Conservation (phyloP, 1,140 invertebrate genomes). For the Carcinoscorpius rotundicauda region DNA sequence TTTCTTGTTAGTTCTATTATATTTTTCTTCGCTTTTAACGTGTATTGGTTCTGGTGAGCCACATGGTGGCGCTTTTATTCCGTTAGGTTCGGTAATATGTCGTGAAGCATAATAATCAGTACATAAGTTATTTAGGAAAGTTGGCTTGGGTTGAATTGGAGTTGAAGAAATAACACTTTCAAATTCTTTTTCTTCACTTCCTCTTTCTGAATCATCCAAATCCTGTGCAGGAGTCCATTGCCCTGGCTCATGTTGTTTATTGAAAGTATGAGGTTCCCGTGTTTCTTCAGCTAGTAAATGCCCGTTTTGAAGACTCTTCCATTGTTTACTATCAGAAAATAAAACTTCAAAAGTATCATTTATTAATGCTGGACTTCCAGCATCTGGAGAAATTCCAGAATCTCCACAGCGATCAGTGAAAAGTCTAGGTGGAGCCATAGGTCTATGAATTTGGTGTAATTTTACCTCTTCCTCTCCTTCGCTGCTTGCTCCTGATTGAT, state of each 20-base stretch:
- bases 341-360: conserved; percentile 8
- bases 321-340: conserved; percentile 6
- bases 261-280: not conserved
- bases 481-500: conserved; percentile 15
- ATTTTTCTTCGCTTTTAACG: conserved; percentile 10
- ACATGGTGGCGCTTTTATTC: conserved; percentile 9
- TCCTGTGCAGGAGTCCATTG: conserved; percentile 14
- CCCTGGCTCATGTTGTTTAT: conserved; percentile 2
- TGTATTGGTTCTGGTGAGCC: conserved; percentile 3
- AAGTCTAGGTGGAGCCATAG: conserved; percentile 35
- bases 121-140: conserved; percentile 2
- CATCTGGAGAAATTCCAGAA: conserved; percentile 63
- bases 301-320: not conserved
- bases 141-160: conserved; percentile 13
- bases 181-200: not conserved
- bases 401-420: conserved; percentile 55
- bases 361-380: conserved; percentile 35
- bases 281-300: not conserved
- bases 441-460: conserved; percentile 39
- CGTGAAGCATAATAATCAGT: not conserved
- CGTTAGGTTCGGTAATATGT: not conserved
- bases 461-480: conserved; percentile 32
- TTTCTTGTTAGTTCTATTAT: not conserved
- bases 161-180: conserved; percentile 5
- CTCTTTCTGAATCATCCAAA: conserved; percentile 13